Evolutionary conservation across 2,797 vertebrate species (phyloP).

Genomic region (Lagorchestes hirsutus): DNA sequence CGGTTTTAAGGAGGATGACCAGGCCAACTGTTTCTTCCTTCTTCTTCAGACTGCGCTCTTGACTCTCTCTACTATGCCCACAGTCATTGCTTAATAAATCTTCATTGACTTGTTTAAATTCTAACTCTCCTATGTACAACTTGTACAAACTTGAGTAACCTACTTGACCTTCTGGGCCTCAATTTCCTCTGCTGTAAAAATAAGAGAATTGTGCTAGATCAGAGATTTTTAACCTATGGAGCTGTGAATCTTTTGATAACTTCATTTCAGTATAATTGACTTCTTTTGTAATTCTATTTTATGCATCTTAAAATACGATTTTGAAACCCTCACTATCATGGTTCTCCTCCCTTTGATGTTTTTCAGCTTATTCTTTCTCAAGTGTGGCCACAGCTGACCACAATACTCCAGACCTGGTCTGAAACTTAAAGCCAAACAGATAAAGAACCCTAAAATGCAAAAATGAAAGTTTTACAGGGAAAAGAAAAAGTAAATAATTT

Average conservation of each 20-base stretch:
- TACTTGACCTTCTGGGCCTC: not conserved
- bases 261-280: not conserved
- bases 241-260: not conserved
- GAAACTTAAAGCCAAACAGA: not conserved
- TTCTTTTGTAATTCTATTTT: not conserved
- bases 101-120: not conserved
- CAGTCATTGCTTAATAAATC: not conserved
- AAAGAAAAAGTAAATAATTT: not conserved
- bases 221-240: not conserved
- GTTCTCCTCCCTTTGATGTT: not conserved
- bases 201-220: not conserved
- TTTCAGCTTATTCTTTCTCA: not conserved
- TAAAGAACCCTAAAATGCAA: not conserved
- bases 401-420: not conserved
- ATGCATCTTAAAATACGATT: not conserved
- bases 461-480: not conserved
- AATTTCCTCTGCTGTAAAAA: not conserved
- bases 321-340: not conserved
- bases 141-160: not conserved
- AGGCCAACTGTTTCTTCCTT: not conserved
- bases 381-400: not conserved
- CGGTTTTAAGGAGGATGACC: not conserved
- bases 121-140: not conserved
- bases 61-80: not conserved
- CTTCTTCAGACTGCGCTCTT: not conserved